Evolutionary conservation across 2,113 vertebrate genomes (phyloP), one percentile per base, ranked within the genome.

Genomic region (Actenoides lindsayi): DNA sequence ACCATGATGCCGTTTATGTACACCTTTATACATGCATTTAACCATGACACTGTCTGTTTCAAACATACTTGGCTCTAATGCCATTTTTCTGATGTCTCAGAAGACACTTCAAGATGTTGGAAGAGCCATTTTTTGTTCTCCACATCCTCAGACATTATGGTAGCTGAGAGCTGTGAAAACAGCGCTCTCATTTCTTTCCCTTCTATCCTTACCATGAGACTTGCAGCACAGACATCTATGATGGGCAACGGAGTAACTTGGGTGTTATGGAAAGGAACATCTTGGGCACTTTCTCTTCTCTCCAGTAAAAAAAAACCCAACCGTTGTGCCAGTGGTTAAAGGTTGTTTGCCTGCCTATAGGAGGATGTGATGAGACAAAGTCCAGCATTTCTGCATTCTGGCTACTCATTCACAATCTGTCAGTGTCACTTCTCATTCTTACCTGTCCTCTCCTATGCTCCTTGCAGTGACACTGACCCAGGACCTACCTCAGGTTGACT

Each of bases 271-370:
- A 83, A n/a, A 91, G 30, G 20, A 84, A 16, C 33, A 53, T 33
- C 33, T 77, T 4, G 0, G 39, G 31, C 15, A 83, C 33, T 21
- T 83, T 25, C n/a, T 28, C 35, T 76, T 87, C n/a, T 83, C 31
- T 64, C 25, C 23, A 62, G 35, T 31, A 20, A 50, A 75, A 75
- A 75, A 20, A 51, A 14, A 23, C 13, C 18, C 46, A n/a, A 56
- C 5, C 17, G 65, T 13, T 1, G 0, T 33, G 31, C 27, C 79
- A 41, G n/a, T 0, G 1, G 5, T 53, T 71, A 51, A 46, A 37
- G 25, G 39, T 12, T 92, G 39, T 28, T 69, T 64, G 35, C 23
- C 39, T 81, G 39, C 17, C 60, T 74, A 69, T 6, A 56, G 44
- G 83, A 74, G 69, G 24, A 39, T 10, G 20, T 16, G 35, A 68